Conservation (phyloP, 2,113 vertebrate species). For the Aptenodytes forsteri region DNA sequence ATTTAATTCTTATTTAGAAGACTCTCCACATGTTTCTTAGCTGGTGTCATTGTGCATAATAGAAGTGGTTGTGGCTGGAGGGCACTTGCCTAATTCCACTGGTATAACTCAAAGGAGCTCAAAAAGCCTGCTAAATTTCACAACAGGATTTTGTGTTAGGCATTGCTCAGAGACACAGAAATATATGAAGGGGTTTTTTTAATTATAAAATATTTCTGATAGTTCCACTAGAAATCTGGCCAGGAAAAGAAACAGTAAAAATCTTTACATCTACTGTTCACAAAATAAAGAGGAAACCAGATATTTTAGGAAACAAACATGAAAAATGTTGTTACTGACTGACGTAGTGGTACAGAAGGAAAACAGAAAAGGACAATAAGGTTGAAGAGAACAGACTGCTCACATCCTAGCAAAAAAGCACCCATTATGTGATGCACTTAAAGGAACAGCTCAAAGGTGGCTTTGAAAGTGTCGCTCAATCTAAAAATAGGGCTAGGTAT, state of each 20-base stretch:
- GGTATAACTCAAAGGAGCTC: not conserved
- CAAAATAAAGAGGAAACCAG: not conserved
- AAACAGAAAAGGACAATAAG: not conserved
- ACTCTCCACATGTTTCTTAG: not conserved
- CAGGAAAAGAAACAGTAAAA: not conserved
- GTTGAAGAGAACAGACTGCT: not conserved
- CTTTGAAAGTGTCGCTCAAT: not conserved
- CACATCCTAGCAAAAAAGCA: not conserved
- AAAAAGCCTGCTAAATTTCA: not conserved
- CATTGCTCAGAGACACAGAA: not conserved
- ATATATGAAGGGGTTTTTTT: not conserved
- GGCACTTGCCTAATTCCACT: not conserved
- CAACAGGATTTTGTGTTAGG: not conserved
- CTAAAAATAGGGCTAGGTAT: not conserved
- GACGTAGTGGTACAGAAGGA: not conserved
- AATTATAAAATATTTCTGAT: not conserved
- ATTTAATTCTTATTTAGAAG: not conserved
- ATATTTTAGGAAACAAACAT: not conserved
- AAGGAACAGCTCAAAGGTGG: not conserved
- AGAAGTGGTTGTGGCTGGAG: not conserved
- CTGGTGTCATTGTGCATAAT: not conserved
- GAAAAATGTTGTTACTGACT: not conserved
- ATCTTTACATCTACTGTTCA: not conserved
- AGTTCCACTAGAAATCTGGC: not conserved
- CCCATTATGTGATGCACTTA: not conserved